Evolutionary conservation across 2,888 invertebrate species (phyloP), one percentile per base, ranked within the genome.

Genomic region (Amphimallon solstitiale): DNA sequence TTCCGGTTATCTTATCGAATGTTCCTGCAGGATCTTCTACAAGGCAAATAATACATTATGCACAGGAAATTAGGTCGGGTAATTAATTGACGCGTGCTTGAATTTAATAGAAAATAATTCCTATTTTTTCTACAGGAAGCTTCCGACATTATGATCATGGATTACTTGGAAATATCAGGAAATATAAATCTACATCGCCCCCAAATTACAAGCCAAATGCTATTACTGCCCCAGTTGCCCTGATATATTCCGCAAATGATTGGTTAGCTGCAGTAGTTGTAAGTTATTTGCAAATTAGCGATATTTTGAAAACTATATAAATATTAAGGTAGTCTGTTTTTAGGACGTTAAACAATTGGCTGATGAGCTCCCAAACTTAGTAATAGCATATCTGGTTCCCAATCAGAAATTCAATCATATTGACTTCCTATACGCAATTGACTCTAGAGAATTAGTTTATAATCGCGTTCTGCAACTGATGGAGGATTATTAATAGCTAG

Each of bases 271-370:
- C 15, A n/a, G 14, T 15, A 15, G 10, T 19, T 5, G 56, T 56
- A 56, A 37, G 37, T 15, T 37, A 29, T 29, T 29, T 29, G 29
- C 9, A 29, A 29, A n/a, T n/a, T n/a, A n/a, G n/a, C n/a, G n/a
- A n/a, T n/a, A n/a, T n/a, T n/a, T n/a, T n/a, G n/a, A n/a, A n/a
- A n/a, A n/a, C n/a, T n/a, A n/a, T n/a, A n/a, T n/a, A n/a, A n/a
- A n/a, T n/a, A n/a, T n/a, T n/a, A n/a, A n/a, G n/a, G n/a, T n/a
- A n/a, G n/a, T n/a, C n/a, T n/a, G n/a, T n/a, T 75, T 75, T 65
- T 63, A 78, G 70, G 89, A 90, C 66, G 88, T 90, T 0, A 78
- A 85, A 40, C 79, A 81, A 14, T 75, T 90, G 54, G 83, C 85
- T 37, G 77, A 79, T 9, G 79, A 82, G 64, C 76, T 92, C 43